Percentiles rank a stretch among this genome's conserved stretches.
These are phyloP conservation scores for Drosophila ficusphila DNA, from an alignment of 1,140 invertebrate genomes.

Conservation along the genomic window DNA sequence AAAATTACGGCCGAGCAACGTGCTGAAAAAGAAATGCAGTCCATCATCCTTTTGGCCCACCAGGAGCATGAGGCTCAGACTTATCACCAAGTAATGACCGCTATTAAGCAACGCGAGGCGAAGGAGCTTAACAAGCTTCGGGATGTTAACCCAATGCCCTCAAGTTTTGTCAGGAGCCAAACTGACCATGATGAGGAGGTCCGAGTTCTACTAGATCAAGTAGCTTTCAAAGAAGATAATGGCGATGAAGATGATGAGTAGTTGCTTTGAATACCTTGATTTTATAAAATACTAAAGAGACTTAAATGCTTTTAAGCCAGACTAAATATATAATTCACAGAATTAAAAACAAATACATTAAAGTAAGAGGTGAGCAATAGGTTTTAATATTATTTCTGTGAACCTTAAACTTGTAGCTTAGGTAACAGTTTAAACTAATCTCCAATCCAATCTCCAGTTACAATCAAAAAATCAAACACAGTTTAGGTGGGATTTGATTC, in stretches of 20 bases:
- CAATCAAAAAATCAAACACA: background rate
- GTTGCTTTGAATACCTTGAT: background rate
- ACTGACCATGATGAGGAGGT: background rate
- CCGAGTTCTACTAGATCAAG: background rate
- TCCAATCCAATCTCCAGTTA: background rate
- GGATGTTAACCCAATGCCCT: background rate
- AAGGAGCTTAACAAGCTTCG: background rate
- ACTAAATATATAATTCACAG: too few relatives aligned
- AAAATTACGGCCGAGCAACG: background rate
- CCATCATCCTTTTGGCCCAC: conserved; percentile 31
- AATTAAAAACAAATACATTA: too few relatives aligned
- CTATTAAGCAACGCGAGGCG: conserved; percentile 20
- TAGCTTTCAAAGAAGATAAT: background rate
- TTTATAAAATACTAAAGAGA: background rate
- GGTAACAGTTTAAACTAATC: background rate
- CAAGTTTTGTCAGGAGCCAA: background rate
- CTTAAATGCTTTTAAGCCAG: too few relatives aligned
- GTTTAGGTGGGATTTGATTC: background rate
- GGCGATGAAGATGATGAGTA: background rate
- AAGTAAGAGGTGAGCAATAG: background rate
- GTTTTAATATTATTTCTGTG: background rate
- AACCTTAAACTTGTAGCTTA: background rate
- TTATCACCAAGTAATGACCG: conserved; percentile 11
- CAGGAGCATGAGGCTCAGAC: conserved; percentile 37
- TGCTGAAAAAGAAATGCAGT: conserved; percentile 1